Evolutionary conservation across 37 sponge, comb jelly and placozoan genomes (phyloP).

Genomic region (Chondrilla cf. caribensis): DNA sequence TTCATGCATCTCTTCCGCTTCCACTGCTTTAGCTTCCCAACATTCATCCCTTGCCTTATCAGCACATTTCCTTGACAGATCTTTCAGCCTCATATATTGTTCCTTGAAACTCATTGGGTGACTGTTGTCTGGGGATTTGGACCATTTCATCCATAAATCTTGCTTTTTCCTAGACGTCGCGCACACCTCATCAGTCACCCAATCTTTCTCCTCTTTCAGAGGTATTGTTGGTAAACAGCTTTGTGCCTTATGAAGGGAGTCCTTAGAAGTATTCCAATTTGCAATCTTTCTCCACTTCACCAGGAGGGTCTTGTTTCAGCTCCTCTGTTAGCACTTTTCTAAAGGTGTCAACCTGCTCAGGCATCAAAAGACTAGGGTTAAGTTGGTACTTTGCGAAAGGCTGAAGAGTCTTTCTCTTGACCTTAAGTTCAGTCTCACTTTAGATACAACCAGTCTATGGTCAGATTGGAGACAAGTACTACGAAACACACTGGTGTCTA

Average conservation of each 20-base stretch:
- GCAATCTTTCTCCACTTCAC: not conserved
- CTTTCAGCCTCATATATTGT: not conserved
- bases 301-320: not conserved
- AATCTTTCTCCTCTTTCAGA: no score
- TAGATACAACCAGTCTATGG: not conserved
- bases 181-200: no score
- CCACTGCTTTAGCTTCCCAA: constrained; percentile 11
- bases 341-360: not conserved
- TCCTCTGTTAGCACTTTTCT: not conserved
- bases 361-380: not conserved
- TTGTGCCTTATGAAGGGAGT: not conserved
- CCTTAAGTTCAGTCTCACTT: not conserved
- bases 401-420: not conserved
- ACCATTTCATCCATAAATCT: not conserved
- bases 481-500: not conserved
- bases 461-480: not conserved
- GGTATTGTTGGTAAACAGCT: no score
- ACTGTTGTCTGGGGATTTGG: not conserved
- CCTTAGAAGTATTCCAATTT: not conserved
- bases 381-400: not conserved
- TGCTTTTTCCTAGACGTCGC: not conserved
- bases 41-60: constrained; percentile 18
- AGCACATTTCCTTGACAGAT: not conserved
- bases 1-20: not conserved
- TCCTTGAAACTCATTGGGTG: not conserved